A percentile compares a stretch with the other conserved stretches of the same genome.
phyloP scores from a whole-genome alignment of 1,140 invertebrate genomes.

The Spodoptera frugiperda region DNA sequence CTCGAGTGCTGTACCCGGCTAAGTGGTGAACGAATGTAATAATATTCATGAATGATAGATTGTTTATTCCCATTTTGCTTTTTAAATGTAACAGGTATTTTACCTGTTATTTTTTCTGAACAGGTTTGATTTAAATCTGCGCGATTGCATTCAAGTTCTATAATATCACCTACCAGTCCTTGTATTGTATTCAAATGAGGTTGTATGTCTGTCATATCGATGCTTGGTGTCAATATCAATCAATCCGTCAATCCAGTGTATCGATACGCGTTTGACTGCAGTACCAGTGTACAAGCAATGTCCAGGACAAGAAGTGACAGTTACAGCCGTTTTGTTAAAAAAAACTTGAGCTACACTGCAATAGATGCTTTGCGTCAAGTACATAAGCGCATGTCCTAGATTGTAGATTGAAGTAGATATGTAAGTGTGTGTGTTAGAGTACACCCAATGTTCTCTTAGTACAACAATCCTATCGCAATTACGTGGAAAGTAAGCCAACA shows the following conservation, averaged over 20 bases:
- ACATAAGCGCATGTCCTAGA: no score
- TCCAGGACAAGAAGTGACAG: no score
- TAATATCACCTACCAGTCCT: not conserved
- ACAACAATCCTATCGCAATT: no score
- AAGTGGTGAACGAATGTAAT: constrained; percentile 34
- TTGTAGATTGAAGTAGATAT: no score
- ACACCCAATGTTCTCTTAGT: no score
- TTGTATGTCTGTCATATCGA: not conserved
- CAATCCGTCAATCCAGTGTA: constrained; percentile 21
- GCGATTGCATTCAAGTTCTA: not conserved
- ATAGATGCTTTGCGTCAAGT: no score
- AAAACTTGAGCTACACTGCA: no score
- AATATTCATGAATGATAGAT: constrained; percentile 23
- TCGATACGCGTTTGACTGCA: not conserved
- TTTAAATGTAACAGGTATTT: constrained; percentile 2
- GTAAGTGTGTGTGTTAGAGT: no score
- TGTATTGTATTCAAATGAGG: constrained; percentile 40
- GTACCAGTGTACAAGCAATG: not conserved
- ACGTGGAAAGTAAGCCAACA: no score
- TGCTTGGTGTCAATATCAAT: constrained; percentile 33
- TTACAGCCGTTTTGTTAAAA: no score
- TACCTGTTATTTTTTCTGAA: not conserved
- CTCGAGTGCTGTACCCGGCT: constrained; percentile 21
- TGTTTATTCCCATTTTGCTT: constrained; percentile 28
- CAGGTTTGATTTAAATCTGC: constrained; percentile 8